Evolutionary conservation across 2,888 invertebrate genomes (phyloP).

Genomic region (Leptopterna dolabrata): DNA sequence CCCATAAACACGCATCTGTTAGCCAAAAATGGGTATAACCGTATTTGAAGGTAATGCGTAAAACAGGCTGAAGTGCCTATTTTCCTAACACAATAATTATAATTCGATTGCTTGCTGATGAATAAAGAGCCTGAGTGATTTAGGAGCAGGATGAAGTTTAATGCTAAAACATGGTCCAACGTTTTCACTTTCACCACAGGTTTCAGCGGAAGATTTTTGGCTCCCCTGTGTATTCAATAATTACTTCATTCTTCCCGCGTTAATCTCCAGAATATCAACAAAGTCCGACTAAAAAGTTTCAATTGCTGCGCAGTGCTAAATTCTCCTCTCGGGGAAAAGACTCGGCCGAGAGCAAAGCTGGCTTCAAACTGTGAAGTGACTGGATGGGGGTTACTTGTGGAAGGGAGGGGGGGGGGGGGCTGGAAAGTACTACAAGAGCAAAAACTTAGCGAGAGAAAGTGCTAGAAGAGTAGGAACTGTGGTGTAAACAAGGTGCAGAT

Average conservation of each 20-base stretch:
- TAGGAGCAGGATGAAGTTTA: not conserved
- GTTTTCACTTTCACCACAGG: not conserved
- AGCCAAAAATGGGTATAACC: too few species aligned
- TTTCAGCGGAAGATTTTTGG: not conserved
- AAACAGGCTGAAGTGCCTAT: too few species aligned
- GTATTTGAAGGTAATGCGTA: too few species aligned
- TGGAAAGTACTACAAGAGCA: slow-evolving; percentile 50
- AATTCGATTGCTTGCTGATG: not conserved
- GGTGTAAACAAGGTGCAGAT: slow-evolving; percentile 53
- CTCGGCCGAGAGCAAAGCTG: not conserved
- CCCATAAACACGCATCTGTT: too few species aligned
- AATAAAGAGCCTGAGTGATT: not conserved
- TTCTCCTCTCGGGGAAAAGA: slow-evolving; percentile 16
- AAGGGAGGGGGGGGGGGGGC: not conserved
- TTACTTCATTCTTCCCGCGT: slow-evolving; percentile 34
- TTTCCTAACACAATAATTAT: too few species aligned
- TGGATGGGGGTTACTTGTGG: too few species aligned
- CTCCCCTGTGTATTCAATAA: slow-evolving; percentile 21
- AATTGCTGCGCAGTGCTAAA: slow-evolving; percentile 32
- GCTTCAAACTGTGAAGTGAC: not conserved
- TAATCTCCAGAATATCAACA: slow-evolving; percentile 36
- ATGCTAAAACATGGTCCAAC: not conserved
- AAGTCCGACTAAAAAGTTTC: slow-evolving; percentile 35
- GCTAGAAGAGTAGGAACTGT: slow-evolving; percentile 51
- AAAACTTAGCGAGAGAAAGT: slow-evolving; percentile 48